phyloP scores from a whole-genome alignment of 1,140 invertebrate species.

The Pseudomyrmex gracilis region DNA sequence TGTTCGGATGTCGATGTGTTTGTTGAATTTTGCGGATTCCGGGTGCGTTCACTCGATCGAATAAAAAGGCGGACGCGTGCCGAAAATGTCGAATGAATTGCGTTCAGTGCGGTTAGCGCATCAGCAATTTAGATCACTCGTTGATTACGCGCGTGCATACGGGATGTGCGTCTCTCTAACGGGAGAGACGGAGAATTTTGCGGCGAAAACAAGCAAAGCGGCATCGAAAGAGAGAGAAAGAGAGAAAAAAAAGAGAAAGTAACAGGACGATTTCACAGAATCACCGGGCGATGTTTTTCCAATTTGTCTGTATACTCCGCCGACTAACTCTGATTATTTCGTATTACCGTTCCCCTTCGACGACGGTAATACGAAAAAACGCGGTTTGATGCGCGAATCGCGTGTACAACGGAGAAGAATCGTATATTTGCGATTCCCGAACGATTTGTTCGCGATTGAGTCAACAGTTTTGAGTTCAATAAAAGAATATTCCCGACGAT shows the following conservation, averaged over 20 bases:
- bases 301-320: slow-evolving; percentile 1
- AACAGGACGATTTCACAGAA: slow-evolving; percentile 21
- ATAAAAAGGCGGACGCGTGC: slow-evolving; percentile 43
- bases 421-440: slow-evolving; percentile 9
- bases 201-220: slow-evolving; percentile 9
- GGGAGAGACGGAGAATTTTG: not conserved
- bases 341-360: slow-evolving; percentile 18
- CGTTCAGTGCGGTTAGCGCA: slow-evolving; percentile 20
- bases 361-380: not conserved
- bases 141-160: slow-evolving; percentile 58
- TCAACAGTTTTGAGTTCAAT: not conserved
- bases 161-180: not conserved
- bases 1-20: slow-evolving; percentile 1
- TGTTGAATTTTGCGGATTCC: slow-evolving; percentile 38
- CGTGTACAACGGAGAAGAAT: not conserved
- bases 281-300: slow-evolving; percentile 25
- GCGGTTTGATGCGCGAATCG: not conserved
- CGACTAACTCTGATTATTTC: slow-evolving; percentile 41
- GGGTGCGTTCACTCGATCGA: slow-evolving; percentile 33
- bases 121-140: slow-evolving; percentile 65
- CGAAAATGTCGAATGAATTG: slow-evolving; percentile 45
- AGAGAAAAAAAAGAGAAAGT: no score
- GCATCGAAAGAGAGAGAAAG: not conserved
- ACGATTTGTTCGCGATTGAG: slow-evolving; percentile 1
- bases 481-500: not conserved